Percentiles rank a stretch among this genome's conserved stretches.
Evolutionary conservation across 92 coral and sea anemone genomes (phyloP).

Genomic region (Virgularia gustaviana): DNA sequence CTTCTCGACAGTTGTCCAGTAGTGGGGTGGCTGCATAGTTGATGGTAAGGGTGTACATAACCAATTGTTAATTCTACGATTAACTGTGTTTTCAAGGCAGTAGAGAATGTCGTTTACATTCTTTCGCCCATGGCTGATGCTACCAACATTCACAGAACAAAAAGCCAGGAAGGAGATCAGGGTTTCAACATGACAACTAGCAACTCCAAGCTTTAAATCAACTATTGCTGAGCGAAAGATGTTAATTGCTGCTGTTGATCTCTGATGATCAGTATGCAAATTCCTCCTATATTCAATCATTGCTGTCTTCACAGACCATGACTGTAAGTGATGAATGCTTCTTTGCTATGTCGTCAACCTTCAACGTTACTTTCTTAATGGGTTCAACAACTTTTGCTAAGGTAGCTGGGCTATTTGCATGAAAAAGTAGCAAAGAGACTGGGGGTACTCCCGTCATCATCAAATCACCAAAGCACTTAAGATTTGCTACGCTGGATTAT

Average conservation of each 20-base stretch:
- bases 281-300: too few species aligned
- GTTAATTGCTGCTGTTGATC: slow-evolving; percentile 14
- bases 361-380: too few species aligned
- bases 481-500: too few species aligned
- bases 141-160: slow-evolving; percentile 16
- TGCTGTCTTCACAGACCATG: background rate
- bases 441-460: too few species aligned
- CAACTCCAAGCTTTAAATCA: slow-evolving; percentile 19
- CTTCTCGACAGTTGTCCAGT: too few species aligned
- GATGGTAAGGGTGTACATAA: slow-evolving; percentile 6
- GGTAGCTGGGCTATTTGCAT: too few species aligned
- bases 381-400: too few species aligned
- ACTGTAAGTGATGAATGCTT: background rate
- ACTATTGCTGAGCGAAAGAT: slow-evolving; percentile 13
- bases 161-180: slow-evolving; percentile 24
- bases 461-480: too few species aligned
- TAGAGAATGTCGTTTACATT: slow-evolving; percentile 26
- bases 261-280: too few species aligned
- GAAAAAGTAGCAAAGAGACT: too few species aligned
- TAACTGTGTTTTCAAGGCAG: slow-evolving; percentile 20
- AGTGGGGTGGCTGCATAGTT: slow-evolving; percentile 26
- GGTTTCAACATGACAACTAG: slow-evolving; percentile 30
- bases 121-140: slow-evolving; percentile 15
- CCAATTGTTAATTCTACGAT: slow-evolving; percentile 19
- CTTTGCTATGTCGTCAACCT: background rate